A percentile compares a stretch with the other conserved stretches of the same genome.
Evolutionary conservation across 2,888 invertebrate genomes (phyloP).

Genomic region (Amaurobius ferox): DNA sequence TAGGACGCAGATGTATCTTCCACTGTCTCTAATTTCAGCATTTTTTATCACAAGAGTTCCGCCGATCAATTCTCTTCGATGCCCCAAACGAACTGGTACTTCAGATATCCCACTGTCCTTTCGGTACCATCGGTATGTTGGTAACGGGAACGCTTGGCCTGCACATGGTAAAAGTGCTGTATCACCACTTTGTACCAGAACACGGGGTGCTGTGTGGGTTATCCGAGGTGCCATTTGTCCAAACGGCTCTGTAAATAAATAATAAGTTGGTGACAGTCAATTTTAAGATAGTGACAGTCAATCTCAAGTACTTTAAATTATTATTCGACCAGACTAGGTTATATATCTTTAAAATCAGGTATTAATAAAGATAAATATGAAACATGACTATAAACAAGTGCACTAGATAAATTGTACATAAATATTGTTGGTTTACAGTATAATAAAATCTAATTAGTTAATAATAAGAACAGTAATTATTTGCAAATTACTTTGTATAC

Average conservation of each 20-base stretch:
- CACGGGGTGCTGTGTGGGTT: slow-evolving; percentile 53
- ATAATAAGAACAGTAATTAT: too few relatives aligned
- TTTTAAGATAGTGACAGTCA: too few relatives aligned
- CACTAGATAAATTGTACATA: too few relatives aligned
- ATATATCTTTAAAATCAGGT: too few relatives aligned
- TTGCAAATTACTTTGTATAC: too few relatives aligned
- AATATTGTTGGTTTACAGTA: too few relatives aligned
- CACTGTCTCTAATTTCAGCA: slow-evolving; percentile 70
- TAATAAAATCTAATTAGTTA: too few relatives aligned
- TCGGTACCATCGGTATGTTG: slow-evolving; percentile 77
- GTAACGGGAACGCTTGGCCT: slow-evolving; percentile 77
- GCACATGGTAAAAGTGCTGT: slow-evolving; percentile 77
- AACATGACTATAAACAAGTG: too few relatives aligned
- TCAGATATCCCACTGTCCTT: slow-evolving; percentile 54
- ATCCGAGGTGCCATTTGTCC: slow-evolving; percentile 72
- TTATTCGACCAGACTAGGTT: too few relatives aligned
- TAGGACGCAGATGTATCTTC: slow-evolving; percentile 72
- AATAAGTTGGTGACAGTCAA: too few relatives aligned
- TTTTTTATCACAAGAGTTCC: slow-evolving; percentile 71
- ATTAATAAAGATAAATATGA: too few relatives aligned
- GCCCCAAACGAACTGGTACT: slow-evolving; percentile 41
- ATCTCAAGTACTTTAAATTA: too few relatives aligned
- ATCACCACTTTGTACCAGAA: slow-evolving; percentile 74
- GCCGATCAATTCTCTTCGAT: slow-evolving; percentile 56
- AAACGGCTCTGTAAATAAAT: slow-evolving; percentile 62